Evolutionary conservation across 2,888 invertebrate genomes (phyloP).

Genomic region (Eupithecia vulgata): DNA sequence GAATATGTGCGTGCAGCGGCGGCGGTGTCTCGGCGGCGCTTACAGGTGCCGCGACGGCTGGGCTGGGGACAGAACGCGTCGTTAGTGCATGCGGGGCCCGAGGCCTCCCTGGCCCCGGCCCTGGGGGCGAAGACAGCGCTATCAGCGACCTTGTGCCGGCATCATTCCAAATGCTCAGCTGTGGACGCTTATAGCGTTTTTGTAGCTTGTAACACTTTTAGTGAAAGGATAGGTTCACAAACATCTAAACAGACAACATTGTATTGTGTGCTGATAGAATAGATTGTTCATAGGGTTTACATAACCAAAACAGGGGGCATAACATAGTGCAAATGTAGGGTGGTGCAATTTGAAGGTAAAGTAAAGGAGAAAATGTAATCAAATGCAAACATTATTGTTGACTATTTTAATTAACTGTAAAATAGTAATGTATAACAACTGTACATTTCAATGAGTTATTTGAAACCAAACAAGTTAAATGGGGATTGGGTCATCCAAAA

Average conservation of each 20-base stretch:
- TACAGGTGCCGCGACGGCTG: slow-evolving; percentile 80
- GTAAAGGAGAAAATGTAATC: slow-evolving; percentile 50
- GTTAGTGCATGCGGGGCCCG: slow-evolving; percentile 77
- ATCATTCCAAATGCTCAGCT: slow-evolving; percentile 13
- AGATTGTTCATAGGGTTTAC: slow-evolving; percentile 24
- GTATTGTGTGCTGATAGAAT: slow-evolving; percentile 43
- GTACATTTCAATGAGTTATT: slow-evolving; percentile 76
- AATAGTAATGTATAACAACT: slow-evolving; percentile 72
- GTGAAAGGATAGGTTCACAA: slow-evolving; percentile 55
- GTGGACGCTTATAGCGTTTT: slow-evolving; percentile 27
- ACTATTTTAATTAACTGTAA: slow-evolving; percentile 78
- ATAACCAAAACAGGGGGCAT: slow-evolving; percentile 37
- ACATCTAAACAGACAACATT: slow-evolving; percentile 50
- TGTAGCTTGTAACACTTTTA: slow-evolving; percentile 69
- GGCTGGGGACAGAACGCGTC: slow-evolving; percentile 79
- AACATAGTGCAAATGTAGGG: slow-evolving; percentile 30
- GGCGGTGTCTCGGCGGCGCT: slow-evolving; percentile 68
- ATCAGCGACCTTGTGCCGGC: not conserved
- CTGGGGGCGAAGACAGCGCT: slow-evolving; percentile 39
- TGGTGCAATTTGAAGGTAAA: slow-evolving; percentile 34
- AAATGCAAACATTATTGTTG: slow-evolving; percentile 67
- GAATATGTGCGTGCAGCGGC: slow-evolving; percentile 80
- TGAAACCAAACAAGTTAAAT: slow-evolving; percentile 62
- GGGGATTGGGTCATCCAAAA: slow-evolving; percentile 61
- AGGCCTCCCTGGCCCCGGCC: slow-evolving; percentile 40